These are phyloP conservation scores for Aspidiotus rigidus DNA, from an alignment of 2,888 invertebrate genomes.

Conservation along the genomic window DNA sequence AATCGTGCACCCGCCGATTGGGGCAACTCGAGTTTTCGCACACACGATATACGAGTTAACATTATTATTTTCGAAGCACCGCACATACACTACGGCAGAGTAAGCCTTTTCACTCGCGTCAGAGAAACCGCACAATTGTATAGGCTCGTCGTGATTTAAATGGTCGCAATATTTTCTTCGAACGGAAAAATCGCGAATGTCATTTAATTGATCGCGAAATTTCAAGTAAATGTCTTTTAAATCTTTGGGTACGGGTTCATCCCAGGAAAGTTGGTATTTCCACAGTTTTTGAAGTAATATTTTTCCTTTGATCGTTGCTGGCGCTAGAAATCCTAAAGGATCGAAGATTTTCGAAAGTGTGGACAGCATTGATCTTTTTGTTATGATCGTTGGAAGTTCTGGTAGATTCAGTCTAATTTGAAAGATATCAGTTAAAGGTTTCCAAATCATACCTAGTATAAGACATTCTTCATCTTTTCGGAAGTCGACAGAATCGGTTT, in stretches of 20 bases:
- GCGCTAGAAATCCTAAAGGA: conserved; percentile 22
- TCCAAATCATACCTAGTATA: conserved; percentile 23
- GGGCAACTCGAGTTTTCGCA: conserved; percentile 22
- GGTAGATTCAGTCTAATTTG: background rate
- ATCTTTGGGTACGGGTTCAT: conserved; percentile 13
- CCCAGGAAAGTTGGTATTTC: conserved; percentile 16
- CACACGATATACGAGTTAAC: background rate
- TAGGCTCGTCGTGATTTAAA: background rate
- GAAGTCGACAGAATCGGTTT: conserved; percentile 8
- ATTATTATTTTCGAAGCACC: too few relatives aligned
- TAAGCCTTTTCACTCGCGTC: conserved; percentile 15
- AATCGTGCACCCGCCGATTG: conserved; percentile 5
- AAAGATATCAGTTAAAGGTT: conserved; percentile 7
- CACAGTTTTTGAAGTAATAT: conserved; percentile 28
- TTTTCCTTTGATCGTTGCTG: conserved; percentile 14
- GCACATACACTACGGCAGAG: conserved; percentile 8
- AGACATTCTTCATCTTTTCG: background rate
- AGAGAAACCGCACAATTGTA: conserved; percentile 20
- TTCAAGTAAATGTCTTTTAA: background rate
- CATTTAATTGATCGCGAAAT: background rate
- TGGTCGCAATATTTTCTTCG: background rate
- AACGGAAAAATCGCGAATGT: background rate
- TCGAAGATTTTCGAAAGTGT: conserved; percentile 18
- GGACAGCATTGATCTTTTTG: conserved; percentile 21
- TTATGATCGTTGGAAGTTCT: background rate